Base-by-base conservation (phyloP, 2,797 vertebrate species). In the Tokudaia tokunoshimensis region DNA sequence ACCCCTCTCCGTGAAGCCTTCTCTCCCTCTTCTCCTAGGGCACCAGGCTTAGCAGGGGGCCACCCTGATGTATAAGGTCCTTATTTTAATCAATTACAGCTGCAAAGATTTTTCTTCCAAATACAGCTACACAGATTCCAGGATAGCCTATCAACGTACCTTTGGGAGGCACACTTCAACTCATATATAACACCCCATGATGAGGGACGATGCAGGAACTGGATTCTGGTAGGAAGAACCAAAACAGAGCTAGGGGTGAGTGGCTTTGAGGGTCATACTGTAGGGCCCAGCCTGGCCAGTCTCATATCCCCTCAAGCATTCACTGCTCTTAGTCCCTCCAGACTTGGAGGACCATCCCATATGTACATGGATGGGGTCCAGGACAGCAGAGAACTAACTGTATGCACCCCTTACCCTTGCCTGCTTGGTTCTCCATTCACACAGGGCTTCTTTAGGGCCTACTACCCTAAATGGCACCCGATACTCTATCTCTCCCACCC, bases 261-360 rank as follows among this genome's bases (percentile, higher is more conserved):
- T 9, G 4, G 19, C 47, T 47, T 31, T 4, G 1, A 15, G 10
- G 34, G 75, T 37, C 34, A 15, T 5, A 15, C 57, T 9, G 6
- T 37, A 34, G 26, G 72, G 34, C 29, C 79, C 65, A 47, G 37
- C 6, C 22, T 37, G 61, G 7, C 37, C 20, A 12, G 65, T 29
- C 37, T 8, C 4, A 29, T 37, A 47, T 31, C 29, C 1, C 6
- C 0, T 17, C 1, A 5, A 41, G 47, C 0, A 0, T 13, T 9
- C 3, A n/a, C 20, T 4, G 17, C 6, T 10, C 0, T 26, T 55
- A 26, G 3, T n/a, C 12, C 83, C 44, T 50, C 9, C 12, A 72
- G 61, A 22, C 8, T 20, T 34, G 0, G 0, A 0, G n/a, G 41
- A 7, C 5, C 3, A 20, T 20, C 15, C 70, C 7, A 0, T 1